phyloP scores from a whole-genome alignment of 2,113 vertebrate species.

The Lycocorax pyrrhopterus region DNA sequence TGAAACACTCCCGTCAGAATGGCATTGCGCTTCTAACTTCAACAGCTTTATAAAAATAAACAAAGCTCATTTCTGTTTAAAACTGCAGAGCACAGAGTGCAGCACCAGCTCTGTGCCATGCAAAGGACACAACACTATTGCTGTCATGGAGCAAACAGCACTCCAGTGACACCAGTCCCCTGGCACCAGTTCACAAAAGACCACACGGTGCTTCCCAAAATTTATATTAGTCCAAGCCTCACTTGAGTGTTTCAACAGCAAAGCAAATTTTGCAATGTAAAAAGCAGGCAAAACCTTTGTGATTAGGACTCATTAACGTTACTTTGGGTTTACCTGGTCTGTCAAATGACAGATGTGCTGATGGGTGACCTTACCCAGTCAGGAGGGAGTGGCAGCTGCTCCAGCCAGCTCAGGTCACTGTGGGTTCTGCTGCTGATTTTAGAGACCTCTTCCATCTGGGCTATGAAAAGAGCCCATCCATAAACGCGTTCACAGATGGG shows the following conservation, averaged over 20 bases:
- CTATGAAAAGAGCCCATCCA: neutral
- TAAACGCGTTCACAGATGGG: neutral
- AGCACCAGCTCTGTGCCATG: neutral
- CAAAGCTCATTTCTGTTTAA: neutral
- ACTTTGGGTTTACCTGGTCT: neutral
- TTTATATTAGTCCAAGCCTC: neutral
- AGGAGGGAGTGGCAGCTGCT: neutral
- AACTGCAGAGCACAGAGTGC: neutral
- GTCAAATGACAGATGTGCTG: neutral
- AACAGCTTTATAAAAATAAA: neutral
- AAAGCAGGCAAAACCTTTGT: neutral
- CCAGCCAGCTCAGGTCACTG: neutral
- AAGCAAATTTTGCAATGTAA: neutral
- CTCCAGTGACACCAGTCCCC: neutral
- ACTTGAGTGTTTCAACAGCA: accelerated
- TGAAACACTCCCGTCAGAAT: neutral
- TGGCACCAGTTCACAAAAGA: neutral
- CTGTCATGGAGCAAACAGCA: neutral
- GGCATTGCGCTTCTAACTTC: neutral
- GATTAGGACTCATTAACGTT: neutral
- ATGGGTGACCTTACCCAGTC: neutral
- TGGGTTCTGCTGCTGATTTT: neutral
- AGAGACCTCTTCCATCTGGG: neutral
- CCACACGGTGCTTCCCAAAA: neutral
- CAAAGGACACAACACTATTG: accelerated